Evolutionary conservation across 2,797 vertebrate species (phyloP).

Genomic region (Prionace glauca): DNA sequence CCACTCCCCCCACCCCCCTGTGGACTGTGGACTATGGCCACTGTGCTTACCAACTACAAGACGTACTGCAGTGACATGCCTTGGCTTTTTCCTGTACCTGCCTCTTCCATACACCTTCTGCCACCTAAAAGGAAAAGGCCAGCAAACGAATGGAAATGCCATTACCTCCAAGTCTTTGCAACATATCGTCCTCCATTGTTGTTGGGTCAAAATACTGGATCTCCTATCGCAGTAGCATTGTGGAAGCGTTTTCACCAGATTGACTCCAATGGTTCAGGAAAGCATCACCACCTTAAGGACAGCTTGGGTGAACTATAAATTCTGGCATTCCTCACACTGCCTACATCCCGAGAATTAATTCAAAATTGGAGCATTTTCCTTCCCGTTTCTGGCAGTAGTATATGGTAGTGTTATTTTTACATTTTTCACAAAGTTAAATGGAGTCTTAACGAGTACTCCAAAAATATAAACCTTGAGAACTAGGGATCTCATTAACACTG

Average conservation of each 20-base stretch:
- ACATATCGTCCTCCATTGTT: background rate
- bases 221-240: background rate
- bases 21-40: background rate
- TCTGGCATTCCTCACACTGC: background rate
- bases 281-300: background rate
- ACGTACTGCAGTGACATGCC: background rate
- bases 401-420: background rate
- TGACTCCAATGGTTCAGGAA: background rate
- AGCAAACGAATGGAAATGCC: background rate
- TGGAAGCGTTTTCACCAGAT: background rate
- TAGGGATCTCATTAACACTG: background rate
- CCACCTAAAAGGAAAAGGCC: background rate
- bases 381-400: background rate
- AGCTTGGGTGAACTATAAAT: background rate
- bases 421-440: background rate
- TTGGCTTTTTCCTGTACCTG: background rate
- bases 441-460: background rate
- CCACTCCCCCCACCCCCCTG: background rate
- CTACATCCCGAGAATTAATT: background rate
- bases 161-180: background rate
- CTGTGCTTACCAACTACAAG: background rate
- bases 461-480: background rate
- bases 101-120: background rate
- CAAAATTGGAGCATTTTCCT: background rate
- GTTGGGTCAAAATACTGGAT: background rate